phyloP scores from a whole-genome alignment of 2,113 vertebrate species.

The Motacilla tschutschensis region DNA sequence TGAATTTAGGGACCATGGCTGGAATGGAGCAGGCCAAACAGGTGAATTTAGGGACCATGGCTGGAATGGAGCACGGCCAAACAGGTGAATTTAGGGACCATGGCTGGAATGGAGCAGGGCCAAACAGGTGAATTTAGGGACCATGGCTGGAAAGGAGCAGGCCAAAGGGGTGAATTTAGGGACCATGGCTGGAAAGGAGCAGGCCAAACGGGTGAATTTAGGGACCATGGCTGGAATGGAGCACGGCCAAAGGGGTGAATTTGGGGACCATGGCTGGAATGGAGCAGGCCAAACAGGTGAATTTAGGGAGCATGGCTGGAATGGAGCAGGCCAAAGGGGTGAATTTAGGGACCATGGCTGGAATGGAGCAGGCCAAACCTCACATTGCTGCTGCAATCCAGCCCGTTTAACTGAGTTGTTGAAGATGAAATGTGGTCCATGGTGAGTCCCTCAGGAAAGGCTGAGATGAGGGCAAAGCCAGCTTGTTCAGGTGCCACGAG shows the following conservation, averaged over 20 bases:
- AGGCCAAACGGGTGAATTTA: background rate
- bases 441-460: background rate
- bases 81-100: background rate
- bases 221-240: background rate
- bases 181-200: background rate
- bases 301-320: background rate
- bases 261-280: background rate
- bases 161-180: background rate
- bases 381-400: background rate
- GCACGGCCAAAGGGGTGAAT: background rate
- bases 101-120: background rate
- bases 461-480: background rate
- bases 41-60: background rate
- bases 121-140: background rate
- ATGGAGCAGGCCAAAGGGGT: background rate
- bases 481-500: accelerated
- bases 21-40: background rate
- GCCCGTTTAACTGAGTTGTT: background rate
- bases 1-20: background rate
- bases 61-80: background rate
- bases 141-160: background rate
- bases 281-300: background rate
- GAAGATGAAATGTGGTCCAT: background rate
- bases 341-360: background rate
- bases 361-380: background rate